Base-by-base conservation (phyloP, 1,140 invertebrate species). In the Drosophila lacertosa region DNA sequence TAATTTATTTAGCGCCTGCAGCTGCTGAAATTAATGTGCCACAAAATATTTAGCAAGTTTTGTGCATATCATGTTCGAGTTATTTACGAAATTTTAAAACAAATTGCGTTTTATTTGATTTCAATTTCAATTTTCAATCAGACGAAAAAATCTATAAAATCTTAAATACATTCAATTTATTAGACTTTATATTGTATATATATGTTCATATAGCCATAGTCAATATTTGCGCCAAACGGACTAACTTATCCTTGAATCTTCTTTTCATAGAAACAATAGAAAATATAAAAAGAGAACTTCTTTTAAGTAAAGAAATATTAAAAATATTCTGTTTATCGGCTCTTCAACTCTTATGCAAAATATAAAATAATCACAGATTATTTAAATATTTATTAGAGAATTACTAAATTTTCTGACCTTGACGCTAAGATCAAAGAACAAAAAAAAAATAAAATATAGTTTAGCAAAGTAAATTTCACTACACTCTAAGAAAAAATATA, bases 21-120 rank as follows among this genome's bases (percentile, higher is more conserved):
- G 10, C 29, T 7, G 10, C 29, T 7, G n/a, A 40, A 39, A 35
- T 13, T 42, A 11, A 15, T 59, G 4, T 45, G 42, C 24, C 29
- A 35, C 20, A 11, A 22, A 15, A 16, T 24, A 15, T 47, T 59
- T 35, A 22, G 20, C 53, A 39, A 16, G 15, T 33, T 47, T 24
- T 37, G n/a, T n/a, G 11, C 11, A 33, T 33, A 33, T 3, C 2
- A 10, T 53, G 10, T 10, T 32, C 7, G 11, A 5, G 11, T 10
- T 37, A 48, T 53, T 39, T 37, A 24, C 7, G 18, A 15, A 22
- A 0, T 2, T 10, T 5, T n/a, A n/a, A n/a, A 35, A 35, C 9
- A 10, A 11, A 6, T 3, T 5, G 7, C 3, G 32, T 37, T 24
- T 69, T 10, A 16, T 20, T 9, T 20, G 15, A 13, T 20, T 37